Conservation (phyloP, 1,140 invertebrate genomes). For the Limonius californicus region DNA sequence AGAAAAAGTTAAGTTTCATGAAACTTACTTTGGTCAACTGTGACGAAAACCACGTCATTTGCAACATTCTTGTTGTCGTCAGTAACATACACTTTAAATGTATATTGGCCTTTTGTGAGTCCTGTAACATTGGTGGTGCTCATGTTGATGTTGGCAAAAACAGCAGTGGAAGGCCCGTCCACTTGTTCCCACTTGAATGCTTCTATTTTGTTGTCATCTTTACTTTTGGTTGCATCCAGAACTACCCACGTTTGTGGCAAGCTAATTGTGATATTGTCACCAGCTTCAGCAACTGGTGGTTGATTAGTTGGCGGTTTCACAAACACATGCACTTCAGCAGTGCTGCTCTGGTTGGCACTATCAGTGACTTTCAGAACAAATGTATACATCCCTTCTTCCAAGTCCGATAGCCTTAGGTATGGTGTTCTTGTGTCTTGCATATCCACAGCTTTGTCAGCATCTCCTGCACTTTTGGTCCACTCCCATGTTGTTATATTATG, state of each 20-base stretch:
- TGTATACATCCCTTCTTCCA: conserved; percentile 91
- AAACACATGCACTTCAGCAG: conserved; percentile 84
- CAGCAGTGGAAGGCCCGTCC: conserved; percentile 59
- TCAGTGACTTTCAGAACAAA: conserved; percentile 92
- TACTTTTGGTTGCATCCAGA: conserved; percentile 77
- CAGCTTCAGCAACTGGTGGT: conserved; percentile 69
- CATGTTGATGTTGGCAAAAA: conserved; percentile 45
- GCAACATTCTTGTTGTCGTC: conserved; percentile 81
- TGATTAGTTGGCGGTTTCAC: conserved; percentile 86
- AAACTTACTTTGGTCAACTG: conserved; percentile 85
- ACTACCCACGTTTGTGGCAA: conserved; percentile 74
- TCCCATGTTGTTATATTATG: conserved; percentile 90
- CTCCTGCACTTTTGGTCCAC: conserved; percentile 86
- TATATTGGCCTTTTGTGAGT: conserved; percentile 80
- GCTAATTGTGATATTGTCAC: conserved; percentile 61
- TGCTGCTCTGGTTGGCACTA: conserved; percentile 78
- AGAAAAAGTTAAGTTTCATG: too few species aligned
- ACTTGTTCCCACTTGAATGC: conserved; percentile 52
- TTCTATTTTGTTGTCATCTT: conserved; percentile 79
- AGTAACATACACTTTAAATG: conserved; percentile 77
- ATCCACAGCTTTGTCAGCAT: conserved; percentile 84
- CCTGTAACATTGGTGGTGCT: conserved; percentile 70
- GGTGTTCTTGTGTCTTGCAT: conserved; percentile 92
- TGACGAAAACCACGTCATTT: conserved; percentile 66
- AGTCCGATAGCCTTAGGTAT: conserved; percentile 72